Base-by-base conservation (phyloP, 2,888 invertebrate species). In the Campoletis raptor region DNA sequence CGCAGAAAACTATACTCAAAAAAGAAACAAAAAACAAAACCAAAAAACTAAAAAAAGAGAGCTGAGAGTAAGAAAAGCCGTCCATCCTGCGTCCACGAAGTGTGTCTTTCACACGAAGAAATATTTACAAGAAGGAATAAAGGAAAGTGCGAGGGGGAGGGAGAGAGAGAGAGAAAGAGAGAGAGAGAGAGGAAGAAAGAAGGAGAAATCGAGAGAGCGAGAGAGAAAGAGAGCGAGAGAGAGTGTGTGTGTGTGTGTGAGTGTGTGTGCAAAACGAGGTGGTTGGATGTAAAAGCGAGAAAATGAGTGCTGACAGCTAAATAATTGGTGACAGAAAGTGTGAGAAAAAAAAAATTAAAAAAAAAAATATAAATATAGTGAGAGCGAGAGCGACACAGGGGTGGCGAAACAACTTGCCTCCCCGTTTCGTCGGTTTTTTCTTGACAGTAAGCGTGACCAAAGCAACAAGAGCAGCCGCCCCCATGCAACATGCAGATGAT, bases 401-500 rank as follows among this genome's bases (percentile, higher is more conserved):
- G 67, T 52, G 80, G 57, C 64, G 40, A 67, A 73, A 77, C 61
- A 54, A 67, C 72, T 79, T 73, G 76, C 61, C 78, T 42, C 30
- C 74, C 45, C 76, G 15, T 36, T 42, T 69, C 66, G 67, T 37
- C 42, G 61, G 69, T 82, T 81, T 82, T 76, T 79, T 84, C 81
- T 82, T 83, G 86, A 86, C 87, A 85, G 88, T 85, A 85, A 88
- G 83, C 84, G 85, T 82, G 79, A 88, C 83, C 86, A 77, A 87
- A 89, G 88, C 88, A 93, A 90, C 92, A 92, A 93, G 89, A 89
- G 93, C 92, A 93, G 93, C 93, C 93, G 93, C 92, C 93, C 93
- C 92, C 93, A 93, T 93, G 93, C 93, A 94, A 92, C 93, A 94
- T 94, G 94, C 94, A 94, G 94, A 94, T 94, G 94, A 94, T 94